Base-by-base conservation (phyloP, 2,888 invertebrate genomes). In the Sinotaia quadrata region DNA sequence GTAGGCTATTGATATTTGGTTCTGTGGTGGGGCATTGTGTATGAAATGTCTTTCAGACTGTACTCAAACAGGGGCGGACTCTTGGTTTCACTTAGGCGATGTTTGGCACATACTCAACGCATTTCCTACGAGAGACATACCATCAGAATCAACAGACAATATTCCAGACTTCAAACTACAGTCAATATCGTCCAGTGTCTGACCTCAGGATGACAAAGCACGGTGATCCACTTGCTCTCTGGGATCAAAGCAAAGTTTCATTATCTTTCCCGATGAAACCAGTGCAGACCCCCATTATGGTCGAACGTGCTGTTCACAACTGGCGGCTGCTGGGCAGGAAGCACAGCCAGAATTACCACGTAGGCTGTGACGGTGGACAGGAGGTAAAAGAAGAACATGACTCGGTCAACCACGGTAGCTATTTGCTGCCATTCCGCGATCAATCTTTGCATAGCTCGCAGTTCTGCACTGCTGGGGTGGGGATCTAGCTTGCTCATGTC, bases 351-450 rank as follows among this genome's bases (percentile, higher is more conserved):
- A 37, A 87, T 83, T 31, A 85, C 75, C 2, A 87, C 66, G 70
- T 86, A 87, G 1, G 85, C 80, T 21, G 78, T 74, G 4, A 87
- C 67, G 2, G 86, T 87, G 49, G 81, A 82, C 8, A 85, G 41
- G 24, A 86, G 76, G 72, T 84, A 87, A 54, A 86, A 63, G 81
- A 84, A 82, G 75, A 87, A 87, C 62, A 87, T 71, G 12, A 85
- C 67, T 21, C 85, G 70, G 73, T 87, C 87, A 15, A 86, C 75
- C 12, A 86, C 84, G 8, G 82, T 78, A 0, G 87, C 86, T 18
- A 87, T 83, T 18, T 81, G 78, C 67, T 86, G 86, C 87, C 87
- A 87, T 62, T 86, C 86, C 0, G 83, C 85, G 27, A 86, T 78
- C 51, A 86, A 79, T 49, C 79, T 63, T 59, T 82, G 84, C 27